Evolutionary conservation across 2,113 vertebrate species (phyloP).

Genomic region (Datnioides undecimradiatus): DNA sequence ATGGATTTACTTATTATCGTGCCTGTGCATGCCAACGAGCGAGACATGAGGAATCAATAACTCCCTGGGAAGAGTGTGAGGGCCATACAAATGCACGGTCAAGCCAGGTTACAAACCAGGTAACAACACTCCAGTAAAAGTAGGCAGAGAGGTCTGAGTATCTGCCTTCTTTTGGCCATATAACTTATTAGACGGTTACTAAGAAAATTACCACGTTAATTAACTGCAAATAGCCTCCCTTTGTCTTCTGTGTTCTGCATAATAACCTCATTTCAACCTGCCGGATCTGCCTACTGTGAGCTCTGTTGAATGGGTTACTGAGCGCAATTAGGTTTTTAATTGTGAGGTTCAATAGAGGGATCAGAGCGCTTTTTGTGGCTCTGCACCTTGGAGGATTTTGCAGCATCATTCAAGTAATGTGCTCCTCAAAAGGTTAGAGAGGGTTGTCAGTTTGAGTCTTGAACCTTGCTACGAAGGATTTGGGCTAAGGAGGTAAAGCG

Average conservation of each 20-base stretch:
- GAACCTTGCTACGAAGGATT: not conserved
- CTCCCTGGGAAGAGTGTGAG: conserved; percentile 29
- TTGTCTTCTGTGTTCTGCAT: conserved; percentile 69
- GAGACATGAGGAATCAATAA: conserved; percentile 55
- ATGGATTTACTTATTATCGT: conserved; percentile 65
- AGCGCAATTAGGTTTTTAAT: conserved; percentile 60
- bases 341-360: conserved; percentile 35
- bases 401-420: not conserved
- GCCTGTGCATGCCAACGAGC: conserved; percentile 56
- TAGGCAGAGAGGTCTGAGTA: not conserved
- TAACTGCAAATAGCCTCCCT: conserved; percentile 64
- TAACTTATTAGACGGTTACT: conserved; percentile 56
- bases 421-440: not conserved
- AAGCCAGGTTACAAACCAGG: conserved; percentile 7
- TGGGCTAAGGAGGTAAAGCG: not conserved
- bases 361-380: conserved; percentile 35
- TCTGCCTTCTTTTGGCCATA: conserved; percentile 10
- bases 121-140: not conserved
- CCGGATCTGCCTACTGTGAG: conserved; percentile 37
- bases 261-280: conserved; percentile 66
- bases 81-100: conserved; percentile 35
- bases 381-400: conserved; percentile 13
- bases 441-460: conserved; percentile 5
- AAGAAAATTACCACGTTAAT: conserved; percentile 69
- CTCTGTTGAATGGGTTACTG: conserved; percentile 29